Conservation (phyloP, 2,113 vertebrate species). For the Dissostichus mawsoni region DNA sequence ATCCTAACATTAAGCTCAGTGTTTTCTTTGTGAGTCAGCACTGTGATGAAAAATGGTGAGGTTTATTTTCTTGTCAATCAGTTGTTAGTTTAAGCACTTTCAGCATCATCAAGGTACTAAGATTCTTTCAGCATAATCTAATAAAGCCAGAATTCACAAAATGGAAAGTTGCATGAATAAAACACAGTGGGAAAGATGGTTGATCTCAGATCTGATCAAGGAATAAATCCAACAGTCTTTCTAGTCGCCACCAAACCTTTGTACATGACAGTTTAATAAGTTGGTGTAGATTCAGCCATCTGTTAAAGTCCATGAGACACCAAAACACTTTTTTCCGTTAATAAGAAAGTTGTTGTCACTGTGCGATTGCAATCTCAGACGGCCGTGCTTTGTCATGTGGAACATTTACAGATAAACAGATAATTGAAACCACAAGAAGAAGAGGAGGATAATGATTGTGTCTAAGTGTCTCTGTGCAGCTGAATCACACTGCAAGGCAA, state of each 20-base stretch:
- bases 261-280: neutral
- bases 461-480: neutral
- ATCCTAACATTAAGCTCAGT: neutral
- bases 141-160: no score
- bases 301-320: neutral
- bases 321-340: neutral
- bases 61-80: neutral
- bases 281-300: no score
- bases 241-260: neutral
- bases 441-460: slow-evolving; percentile 15
- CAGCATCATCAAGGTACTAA: neutral
- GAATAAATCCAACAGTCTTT: neutral
- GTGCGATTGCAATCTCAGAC: slow-evolving; percentile 3
- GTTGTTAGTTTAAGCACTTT: neutral
- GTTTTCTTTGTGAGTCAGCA: no score
- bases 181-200: neutral
- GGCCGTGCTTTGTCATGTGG: slow-evolving; percentile 16
- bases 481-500: slow-evolving; percentile 43
- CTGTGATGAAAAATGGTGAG: neutral
- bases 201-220: neutral
- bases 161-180: neutral
- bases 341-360: neutral
- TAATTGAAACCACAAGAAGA: slow-evolving; percentile 38
- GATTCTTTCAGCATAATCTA: neutral
- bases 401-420: slow-evolving; percentile 29